A percentile compares a stretch with the other conserved stretches of the same genome.
These are phyloP conservation scores for Clostera curtula DNA, from an alignment of 2,888 invertebrate genomes.

Conservation along the genomic window DNA sequence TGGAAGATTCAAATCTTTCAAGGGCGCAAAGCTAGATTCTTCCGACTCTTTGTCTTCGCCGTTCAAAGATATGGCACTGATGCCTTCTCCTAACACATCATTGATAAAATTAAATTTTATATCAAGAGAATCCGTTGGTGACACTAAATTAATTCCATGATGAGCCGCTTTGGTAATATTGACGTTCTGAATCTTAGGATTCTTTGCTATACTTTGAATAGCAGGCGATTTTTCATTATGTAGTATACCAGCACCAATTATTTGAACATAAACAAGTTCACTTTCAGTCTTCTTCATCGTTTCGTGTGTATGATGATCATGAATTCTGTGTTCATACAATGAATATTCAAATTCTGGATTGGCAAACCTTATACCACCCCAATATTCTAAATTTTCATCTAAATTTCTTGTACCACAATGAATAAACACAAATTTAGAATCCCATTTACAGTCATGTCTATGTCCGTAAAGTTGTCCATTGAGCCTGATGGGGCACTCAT, in stretches of 20 bases:
- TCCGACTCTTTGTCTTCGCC: constrained; percentile 93
- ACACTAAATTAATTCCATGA: constrained; percentile 93
- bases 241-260: constrained; percentile 94
- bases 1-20: constrained; percentile 87
- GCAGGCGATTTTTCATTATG: constrained; percentile 97
- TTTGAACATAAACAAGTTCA: constrained; percentile 84
- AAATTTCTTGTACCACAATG: constrained; percentile 87
- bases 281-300: constrained; percentile 82
- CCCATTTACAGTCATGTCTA: constrained; percentile 90
- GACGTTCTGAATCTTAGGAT: constrained; percentile 87
- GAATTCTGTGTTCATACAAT: constrained; percentile 85
- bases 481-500: constrained; percentile 89
- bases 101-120: constrained; percentile 84
- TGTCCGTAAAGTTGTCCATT: constrained; percentile 93
- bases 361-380: constrained; percentile 97
- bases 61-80: constrained; percentile 91
- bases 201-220: constrained; percentile 90
- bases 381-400: constrained; percentile 81
- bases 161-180: constrained; percentile 89
- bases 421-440: constrained; percentile 93
- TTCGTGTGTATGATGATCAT: constrained; percentile 86
- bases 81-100: constrained; percentile 91
- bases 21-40: constrained; percentile 90
- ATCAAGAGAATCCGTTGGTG: constrained; percentile 88
- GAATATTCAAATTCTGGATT: constrained; percentile 92